Evolutionary conservation across 2,113 vertebrate genomes (phyloP).

Genomic region (Morone saxatilis): DNA sequence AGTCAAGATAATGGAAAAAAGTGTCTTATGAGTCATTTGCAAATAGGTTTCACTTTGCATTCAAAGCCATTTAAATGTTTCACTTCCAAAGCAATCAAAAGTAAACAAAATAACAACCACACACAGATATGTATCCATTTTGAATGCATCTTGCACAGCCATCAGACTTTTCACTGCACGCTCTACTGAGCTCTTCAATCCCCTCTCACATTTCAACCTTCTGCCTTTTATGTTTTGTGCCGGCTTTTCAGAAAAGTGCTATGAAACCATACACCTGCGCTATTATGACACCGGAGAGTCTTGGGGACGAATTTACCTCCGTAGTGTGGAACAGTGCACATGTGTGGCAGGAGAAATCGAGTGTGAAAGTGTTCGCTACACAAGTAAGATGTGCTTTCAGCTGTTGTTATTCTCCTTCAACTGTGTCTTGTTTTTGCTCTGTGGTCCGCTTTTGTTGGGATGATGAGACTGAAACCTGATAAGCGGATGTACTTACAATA

Average conservation of each 20-base stretch:
- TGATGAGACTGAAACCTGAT: slow-evolving; percentile 26
- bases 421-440: neutral
- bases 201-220: slow-evolving; percentile 57
- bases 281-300: slow-evolving; percentile 86
- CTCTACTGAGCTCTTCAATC: slow-evolving; percentile 41
- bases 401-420: neutral
- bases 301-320: slow-evolving; percentile 89
- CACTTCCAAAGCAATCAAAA: neutral
- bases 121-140: neutral
- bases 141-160: neutral
- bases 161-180: neutral
- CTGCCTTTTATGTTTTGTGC: slow-evolving; percentile 42
- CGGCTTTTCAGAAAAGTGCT: slow-evolving; percentile 88
- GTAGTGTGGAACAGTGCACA: slow-evolving; percentile 87
- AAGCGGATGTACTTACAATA: neutral
- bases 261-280: slow-evolving; percentile 87
- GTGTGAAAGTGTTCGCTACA: slow-evolving; percentile 82
- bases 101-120: neutral
- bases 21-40: neutral
- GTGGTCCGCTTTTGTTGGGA: slow-evolving; percentile 24
- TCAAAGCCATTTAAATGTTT: neutral
- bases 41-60: neutral
- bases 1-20: neutral
- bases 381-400: slow-evolving; percentile 79
- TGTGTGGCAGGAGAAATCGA: slow-evolving; percentile 76